Conservation (phyloP, 2,888 invertebrate species). For the Acronicta psi region DNA sequence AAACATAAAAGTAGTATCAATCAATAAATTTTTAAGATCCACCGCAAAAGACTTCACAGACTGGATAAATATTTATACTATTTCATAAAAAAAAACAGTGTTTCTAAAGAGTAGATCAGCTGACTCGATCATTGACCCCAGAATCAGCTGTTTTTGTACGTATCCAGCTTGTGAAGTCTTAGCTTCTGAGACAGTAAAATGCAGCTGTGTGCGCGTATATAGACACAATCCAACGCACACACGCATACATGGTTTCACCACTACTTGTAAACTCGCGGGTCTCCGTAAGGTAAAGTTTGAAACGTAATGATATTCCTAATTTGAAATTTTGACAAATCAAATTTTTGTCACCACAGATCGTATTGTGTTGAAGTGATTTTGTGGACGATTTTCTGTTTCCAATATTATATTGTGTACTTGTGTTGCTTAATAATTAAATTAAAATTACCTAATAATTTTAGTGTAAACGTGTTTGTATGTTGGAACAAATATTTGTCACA, state of each 20-base stretch:
- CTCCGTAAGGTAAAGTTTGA: slow-evolving; percentile 9
- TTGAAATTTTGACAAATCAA: slow-evolving; percentile 7
- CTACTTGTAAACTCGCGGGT: slow-evolving; percentile 17
- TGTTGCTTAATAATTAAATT: too few relatives aligned
- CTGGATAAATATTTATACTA: too few relatives aligned
- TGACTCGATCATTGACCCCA: too few relatives aligned
- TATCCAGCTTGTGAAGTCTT: too few relatives aligned
- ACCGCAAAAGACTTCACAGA: too few relatives aligned
- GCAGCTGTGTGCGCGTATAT: neutral
- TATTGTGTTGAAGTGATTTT: too few relatives aligned
- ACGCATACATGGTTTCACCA: neutral
- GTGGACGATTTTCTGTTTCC: too few relatives aligned
- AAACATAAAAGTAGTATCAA: slow-evolving; percentile 23
- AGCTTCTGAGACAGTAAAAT: neutral
- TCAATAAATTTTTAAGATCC: neutral
- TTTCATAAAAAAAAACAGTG: too few relatives aligned
- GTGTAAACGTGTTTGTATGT: slow-evolving; percentile 7
- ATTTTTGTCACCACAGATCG: too few relatives aligned
- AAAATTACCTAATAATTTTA: neutral
- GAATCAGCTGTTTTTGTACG: too few relatives aligned
- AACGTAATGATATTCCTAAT: neutral
- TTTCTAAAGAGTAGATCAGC: too few relatives aligned
- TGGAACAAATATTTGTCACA: slow-evolving; percentile 21
- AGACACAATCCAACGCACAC: neutral
- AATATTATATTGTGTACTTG: too few relatives aligned